These are phyloP conservation scores for Meliscaeva auricollis DNA, from an alignment of 2,888 invertebrate genomes.

Conservation along the genomic window DNA sequence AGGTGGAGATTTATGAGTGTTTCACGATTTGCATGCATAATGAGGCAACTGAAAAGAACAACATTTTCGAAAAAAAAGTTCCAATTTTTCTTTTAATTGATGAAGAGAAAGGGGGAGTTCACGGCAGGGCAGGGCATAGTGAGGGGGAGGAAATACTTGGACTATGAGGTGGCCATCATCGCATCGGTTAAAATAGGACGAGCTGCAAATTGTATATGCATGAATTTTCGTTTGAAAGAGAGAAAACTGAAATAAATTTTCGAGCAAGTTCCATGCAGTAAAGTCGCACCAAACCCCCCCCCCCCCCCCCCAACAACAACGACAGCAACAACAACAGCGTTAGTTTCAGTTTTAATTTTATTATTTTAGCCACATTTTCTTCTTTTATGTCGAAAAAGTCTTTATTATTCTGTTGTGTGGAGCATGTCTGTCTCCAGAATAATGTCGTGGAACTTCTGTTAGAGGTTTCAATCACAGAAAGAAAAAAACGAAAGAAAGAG, in stretches of 20 bases:
- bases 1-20: conserved; percentile 63
- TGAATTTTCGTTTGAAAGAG: conserved; percentile 44
- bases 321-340: not conserved
- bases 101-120: not conserved
- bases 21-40: conserved; percentile 69
- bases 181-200: not conserved
- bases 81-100: conserved; percentile 45
- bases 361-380: conserved; percentile 42
- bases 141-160: not conserved
- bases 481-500: not conserved
- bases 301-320: not conserved
- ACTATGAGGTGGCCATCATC: not conserved
- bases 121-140: not conserved
- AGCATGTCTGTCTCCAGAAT: conserved; percentile 32
- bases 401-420: conserved; percentile 69
- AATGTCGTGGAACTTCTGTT: conserved; percentile 49
- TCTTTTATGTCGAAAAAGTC: conserved; percentile 29
- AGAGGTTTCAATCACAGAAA: conserved; percentile 8
- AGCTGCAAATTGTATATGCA: not conserved
- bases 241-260: conserved; percentile 62
- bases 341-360: conserved; percentile 60
- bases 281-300: too few relatives aligned
- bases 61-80: conserved; percentile 35
- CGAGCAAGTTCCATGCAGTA: conserved; percentile 35
- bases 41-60: conserved; percentile 10